A percentile compares a stretch with the other conserved stretches of the same genome.
Evolutionary conservation across 2,113 vertebrate genomes (phyloP).

Genomic region (Clinocottus analis): DNA sequence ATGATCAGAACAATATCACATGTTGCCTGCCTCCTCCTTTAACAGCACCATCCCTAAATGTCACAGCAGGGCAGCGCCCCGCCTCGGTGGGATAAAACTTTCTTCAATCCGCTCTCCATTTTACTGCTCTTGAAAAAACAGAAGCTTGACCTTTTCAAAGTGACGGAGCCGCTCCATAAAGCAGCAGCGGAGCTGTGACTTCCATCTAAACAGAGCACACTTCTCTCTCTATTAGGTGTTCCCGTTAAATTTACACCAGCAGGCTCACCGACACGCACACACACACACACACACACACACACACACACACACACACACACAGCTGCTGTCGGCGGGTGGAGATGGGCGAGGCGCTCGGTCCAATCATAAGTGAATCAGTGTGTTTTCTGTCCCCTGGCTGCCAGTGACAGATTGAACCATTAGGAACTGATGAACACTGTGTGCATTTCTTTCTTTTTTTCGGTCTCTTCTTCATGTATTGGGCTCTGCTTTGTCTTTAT

Average conservation of each 20-base stretch:
- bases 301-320: constrained; percentile 16
- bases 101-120: not conserved
- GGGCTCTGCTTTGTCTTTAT: constrained; percentile 12
- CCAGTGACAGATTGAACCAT: constrained; percentile 50
- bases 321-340: constrained; percentile 15
- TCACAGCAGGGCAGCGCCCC: not conserved
- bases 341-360: constrained; percentile 12
- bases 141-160: constrained; percentile 70
- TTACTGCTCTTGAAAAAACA: constrained; percentile 42
- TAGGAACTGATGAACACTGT: constrained; percentile 29
- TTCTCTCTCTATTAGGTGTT: constrained; percentile 42
- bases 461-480: constrained; percentile 6
- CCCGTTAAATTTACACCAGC: constrained; percentile 42
- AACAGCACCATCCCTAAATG: not conserved
- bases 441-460: constrained; percentile 6
- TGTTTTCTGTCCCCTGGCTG: constrained; percentile 44
- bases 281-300: constrained; percentile 23
- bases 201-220: constrained; percentile 59
- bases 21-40: not conserved
- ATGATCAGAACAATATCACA: not conserved
- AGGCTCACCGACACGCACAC: constrained; percentile 16
- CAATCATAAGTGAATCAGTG: constrained; percentile 50
- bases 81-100: constrained; percentile 4
- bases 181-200: constrained; percentile 57
- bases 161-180: constrained; percentile 64